phyloP scores from a whole-genome alignment of 30 jellyfish, hydroid and myxozoan species.

The Chrysaora quinquecirrha region DNA sequence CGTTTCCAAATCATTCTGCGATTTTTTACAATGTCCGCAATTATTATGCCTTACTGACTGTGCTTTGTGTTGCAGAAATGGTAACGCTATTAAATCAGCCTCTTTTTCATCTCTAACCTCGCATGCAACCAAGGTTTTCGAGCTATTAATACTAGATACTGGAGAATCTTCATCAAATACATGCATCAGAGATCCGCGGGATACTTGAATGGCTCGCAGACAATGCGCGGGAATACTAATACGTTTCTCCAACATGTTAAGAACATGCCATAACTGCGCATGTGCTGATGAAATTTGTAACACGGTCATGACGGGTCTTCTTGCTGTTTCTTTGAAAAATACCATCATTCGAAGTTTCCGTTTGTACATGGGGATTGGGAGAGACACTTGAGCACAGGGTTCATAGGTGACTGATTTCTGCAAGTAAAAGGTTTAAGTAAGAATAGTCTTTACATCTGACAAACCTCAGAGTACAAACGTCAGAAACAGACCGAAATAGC shows the following conservation, averaged over 20 bases:
- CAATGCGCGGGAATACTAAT: slow-evolving; percentile 73
- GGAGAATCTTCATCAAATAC: slow-evolving; percentile 61
- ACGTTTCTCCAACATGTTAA: slow-evolving; percentile 66
- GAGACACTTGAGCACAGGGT: slow-evolving; percentile 94
- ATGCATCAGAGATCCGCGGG: slow-evolving; percentile 47
- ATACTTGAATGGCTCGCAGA: slow-evolving; percentile 61
- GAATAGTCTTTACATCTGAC: too few relatives aligned
- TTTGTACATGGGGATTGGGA: slow-evolving; percentile 88
- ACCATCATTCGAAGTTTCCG: slow-evolving; percentile 48
- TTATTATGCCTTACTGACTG: slow-evolving; percentile 6
- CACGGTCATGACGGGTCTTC: slow-evolving; percentile 57
- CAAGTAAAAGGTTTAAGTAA: too few relatives aligned
- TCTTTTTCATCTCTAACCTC: slow-evolving; percentile 71
- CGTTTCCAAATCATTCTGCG: slow-evolving; percentile 50
- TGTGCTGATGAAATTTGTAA: slow-evolving; percentile 78
- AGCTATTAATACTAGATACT: slow-evolving; percentile 15
- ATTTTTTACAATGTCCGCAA: slow-evolving; percentile 61
- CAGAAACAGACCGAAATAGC: too few relatives aligned
- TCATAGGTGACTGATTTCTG: slow-evolving; percentile 88
- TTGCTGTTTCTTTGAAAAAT: slow-evolving; percentile 54
- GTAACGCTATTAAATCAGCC: slow-evolving; percentile 71
- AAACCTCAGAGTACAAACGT: too few relatives aligned
- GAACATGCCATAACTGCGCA: slow-evolving; percentile 83
- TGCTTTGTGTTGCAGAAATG: slow-evolving; percentile 68
- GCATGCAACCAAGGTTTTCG: slow-evolving; percentile 71